phyloP scores from a whole-genome alignment of 2,113 vertebrate species.

The Murina feae region DNA sequence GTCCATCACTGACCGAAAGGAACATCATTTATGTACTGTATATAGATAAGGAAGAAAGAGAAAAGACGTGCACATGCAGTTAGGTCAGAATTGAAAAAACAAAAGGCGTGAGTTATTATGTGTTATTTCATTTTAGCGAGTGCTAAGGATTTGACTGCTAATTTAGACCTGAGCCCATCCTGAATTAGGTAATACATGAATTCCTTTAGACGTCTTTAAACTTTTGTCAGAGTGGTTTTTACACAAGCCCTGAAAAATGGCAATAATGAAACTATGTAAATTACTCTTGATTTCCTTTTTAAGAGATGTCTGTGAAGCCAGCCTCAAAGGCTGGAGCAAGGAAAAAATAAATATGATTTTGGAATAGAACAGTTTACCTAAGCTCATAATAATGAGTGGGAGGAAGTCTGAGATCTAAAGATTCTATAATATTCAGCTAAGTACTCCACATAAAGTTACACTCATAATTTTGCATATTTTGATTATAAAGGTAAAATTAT shows the following conservation, averaged over 20 bases:
- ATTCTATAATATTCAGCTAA: not conserved
- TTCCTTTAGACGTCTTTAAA: not conserved
- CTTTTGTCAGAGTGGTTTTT: not conserved
- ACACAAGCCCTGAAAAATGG: not conserved
- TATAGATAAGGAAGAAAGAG: not conserved
- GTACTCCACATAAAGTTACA: not conserved
- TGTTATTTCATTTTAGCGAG: not conserved
- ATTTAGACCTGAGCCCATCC: not conserved
- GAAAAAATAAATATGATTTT: not conserved
- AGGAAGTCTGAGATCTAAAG: not conserved
- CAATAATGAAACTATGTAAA: not conserved
- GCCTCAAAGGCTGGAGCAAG: not conserved
- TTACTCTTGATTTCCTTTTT: not conserved
- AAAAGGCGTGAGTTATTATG: not conserved
- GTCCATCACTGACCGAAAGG: not conserved
- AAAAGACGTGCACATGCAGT: not conserved
- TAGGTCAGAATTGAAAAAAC: not conserved
- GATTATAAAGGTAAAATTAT: slow-evolving; percentile 2
- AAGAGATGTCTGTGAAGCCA: not conserved
- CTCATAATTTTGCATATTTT: slow-evolving; percentile 20
- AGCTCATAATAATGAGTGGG: not conserved
- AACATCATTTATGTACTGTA: not conserved
- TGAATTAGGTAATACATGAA: not conserved
- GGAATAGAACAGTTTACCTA: not conserved
- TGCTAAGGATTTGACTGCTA: not conserved